Conservation (phyloP, 2,113 vertebrate species). For the Macrotus californicus region DNA sequence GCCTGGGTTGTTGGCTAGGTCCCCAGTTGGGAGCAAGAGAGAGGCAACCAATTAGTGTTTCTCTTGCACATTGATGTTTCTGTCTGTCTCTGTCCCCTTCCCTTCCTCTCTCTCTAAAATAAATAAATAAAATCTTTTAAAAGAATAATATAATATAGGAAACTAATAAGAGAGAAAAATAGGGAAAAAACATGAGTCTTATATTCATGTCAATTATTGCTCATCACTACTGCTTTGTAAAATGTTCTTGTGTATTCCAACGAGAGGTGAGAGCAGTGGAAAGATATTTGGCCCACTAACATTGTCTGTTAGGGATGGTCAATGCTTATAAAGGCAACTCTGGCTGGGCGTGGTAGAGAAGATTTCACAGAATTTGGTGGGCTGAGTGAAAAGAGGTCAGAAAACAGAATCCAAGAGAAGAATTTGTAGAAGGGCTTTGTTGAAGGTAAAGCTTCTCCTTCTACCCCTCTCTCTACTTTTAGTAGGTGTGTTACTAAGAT, state of each 20-base stretch:
- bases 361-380: background rate
- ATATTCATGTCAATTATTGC: background rate
- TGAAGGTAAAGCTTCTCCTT: background rate
- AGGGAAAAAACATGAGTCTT: background rate
- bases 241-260: background rate
- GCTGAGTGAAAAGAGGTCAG: background rate
- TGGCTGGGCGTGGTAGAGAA: background rate
- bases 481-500: constrained; percentile 9
- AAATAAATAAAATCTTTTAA: no score
- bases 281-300: background rate
- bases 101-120: background rate
- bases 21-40: background rate
- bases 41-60: background rate
- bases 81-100: background rate
- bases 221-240: background rate
- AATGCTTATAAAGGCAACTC: background rate
- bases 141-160: background rate
- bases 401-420: constrained; percentile 26
- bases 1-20: background rate
- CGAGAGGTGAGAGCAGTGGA: background rate
- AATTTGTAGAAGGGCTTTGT: background rate
- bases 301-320: background rate
- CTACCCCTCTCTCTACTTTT: background rate
- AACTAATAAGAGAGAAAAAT: background rate
- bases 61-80: background rate